Conservation (phyloP, 2,888 invertebrate species). For the Gari tellinella region DNA sequence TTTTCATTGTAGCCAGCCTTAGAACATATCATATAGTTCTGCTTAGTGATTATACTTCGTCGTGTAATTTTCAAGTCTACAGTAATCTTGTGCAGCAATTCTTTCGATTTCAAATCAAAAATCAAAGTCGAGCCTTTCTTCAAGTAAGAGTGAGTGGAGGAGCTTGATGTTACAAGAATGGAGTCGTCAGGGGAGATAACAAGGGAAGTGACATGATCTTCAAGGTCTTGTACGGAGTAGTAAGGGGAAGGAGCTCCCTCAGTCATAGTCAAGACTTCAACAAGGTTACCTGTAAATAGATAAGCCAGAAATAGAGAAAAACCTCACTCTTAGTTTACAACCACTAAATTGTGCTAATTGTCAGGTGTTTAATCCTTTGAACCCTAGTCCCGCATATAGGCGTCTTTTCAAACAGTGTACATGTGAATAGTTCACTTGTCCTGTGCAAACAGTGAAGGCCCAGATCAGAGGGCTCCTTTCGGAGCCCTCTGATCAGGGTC, state of each 20-base stretch:
- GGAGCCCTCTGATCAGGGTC: too few species aligned
- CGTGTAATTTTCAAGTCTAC: neutral
- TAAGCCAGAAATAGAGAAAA: too few species aligned
- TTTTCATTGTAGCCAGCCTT: slow-evolving; percentile 11
- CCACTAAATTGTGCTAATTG: too few species aligned
- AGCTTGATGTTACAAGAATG: slow-evolving; percentile 31
- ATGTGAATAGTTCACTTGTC: too few species aligned
- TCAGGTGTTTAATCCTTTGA: too few species aligned
- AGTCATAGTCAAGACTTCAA: too few species aligned
- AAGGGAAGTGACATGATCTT: slow-evolving; percentile 16
- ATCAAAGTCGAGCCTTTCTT: slow-evolving; percentile 4
- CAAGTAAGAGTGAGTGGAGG: neutral
- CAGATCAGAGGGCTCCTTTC: too few species aligned
- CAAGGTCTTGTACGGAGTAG: slow-evolving; percentile 7
- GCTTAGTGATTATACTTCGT: slow-evolving; percentile 19
- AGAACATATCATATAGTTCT: slow-evolving; percentile 40
- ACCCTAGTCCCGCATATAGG: too few species aligned
- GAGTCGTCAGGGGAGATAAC: slow-evolving; percentile 64
- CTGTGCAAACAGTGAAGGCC: too few species aligned
- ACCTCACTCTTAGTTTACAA: too few species aligned
- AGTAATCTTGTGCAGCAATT: slow-evolving; percentile 18
- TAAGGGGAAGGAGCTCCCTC: neutral
- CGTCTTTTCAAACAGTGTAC: too few species aligned
- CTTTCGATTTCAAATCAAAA: slow-evolving; percentile 27
- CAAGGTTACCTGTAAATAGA: too few species aligned